phyloP scores from a whole-genome alignment of 2,888 invertebrate genomes.

The Drosophila suboccidentalis region DNA sequence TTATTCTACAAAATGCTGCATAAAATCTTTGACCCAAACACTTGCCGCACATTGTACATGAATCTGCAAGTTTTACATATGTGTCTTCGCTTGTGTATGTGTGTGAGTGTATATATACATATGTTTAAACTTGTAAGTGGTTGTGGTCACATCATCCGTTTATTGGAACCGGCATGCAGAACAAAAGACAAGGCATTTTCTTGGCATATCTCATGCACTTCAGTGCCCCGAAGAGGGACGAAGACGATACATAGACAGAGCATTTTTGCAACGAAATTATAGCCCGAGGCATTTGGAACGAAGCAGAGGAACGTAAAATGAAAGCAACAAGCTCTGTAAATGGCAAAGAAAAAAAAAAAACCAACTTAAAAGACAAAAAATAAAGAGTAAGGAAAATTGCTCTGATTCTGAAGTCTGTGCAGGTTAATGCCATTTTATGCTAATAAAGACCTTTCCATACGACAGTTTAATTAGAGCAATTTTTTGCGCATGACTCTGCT shows the following conservation, averaged over 20 bases:
- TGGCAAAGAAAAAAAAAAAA: slow-evolving; percentile 27
- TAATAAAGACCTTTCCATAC: slow-evolving; percentile 68
- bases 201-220: slow-evolving; percentile 75
- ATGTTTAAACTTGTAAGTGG: slow-evolving; percentile 17
- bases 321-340: slow-evolving; percentile 15
- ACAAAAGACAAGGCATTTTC: slow-evolving; percentile 63
- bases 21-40: slow-evolving; percentile 57
- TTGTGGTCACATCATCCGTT: slow-evolving; percentile 59
- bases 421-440: slow-evolving; percentile 58
- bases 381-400: slow-evolving; percentile 20
- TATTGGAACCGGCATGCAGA: slow-evolving; percentile 59
- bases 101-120: background rate
- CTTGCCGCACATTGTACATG: slow-evolving; percentile 49
- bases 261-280: slow-evolving; percentile 72
- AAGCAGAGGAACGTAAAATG: slow-evolving; percentile 45
- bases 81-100: background rate
- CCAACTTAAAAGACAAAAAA: slow-evolving; percentile 13
- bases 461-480: slow-evolving; percentile 70
- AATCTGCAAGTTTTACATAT: slow-evolving; percentile 40
- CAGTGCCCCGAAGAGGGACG: slow-evolving; percentile 61
- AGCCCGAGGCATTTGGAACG: slow-evolving; percentile 65
- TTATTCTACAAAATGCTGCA: slow-evolving; percentile 48
- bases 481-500: slow-evolving; percentile 21
- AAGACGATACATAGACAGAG: slow-evolving; percentile 66
- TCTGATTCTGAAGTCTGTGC: slow-evolving; percentile 13